Evolutionary conservation across 1,140 invertebrate species (phyloP), one percentile per base, ranked within the genome.

Genomic region (Trichonephila inaurata): DNA sequence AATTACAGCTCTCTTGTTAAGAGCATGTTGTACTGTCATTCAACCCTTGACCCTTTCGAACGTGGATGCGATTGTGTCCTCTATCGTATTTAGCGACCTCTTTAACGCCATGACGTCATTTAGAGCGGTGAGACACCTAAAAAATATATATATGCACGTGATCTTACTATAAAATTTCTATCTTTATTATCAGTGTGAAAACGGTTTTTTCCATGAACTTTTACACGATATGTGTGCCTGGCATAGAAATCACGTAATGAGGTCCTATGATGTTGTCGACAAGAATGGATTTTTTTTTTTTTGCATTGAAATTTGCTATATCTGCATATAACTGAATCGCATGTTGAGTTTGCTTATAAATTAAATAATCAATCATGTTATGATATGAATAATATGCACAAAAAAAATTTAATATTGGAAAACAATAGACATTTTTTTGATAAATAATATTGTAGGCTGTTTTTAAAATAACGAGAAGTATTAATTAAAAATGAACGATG

Each of bases 121-220:
- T 44, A 24, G 24, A 51, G 40, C 44, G 44, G 44, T 28, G 82
- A 58, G 82, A 83, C 44, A 33, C 44, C 66, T 77, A 28, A 77
- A 77, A 77, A 77, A 77, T n/a, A 40, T 28, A 40, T 40, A 83
- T n/a, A 51, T 58, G 82, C n/a, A 83, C 82, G 82, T 83, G 82
- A 83, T 83, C 44, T 21, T 24, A 83, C 82, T 83, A 83, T 58
- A 44, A 58, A 83, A 83, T 83, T 83, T 6, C 19, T 44, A 2
- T 83, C 82, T 83, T 58, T 19, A 83, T 83, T 28, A 60, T 19
- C 51, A 83, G 51, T 44, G 21, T 83, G 40, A 44, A 83, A 83
- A 19, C 21, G 6, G 28, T 77, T 18, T 77, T 77, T 77, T 40
- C 33, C 28, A 19, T 77, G 72, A 77, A 77, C 28, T 40, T 40